These are phyloP conservation scores for Mormyrus proboscirostris DNA, from an alignment of 2,797 vertebrate genomes.

Conservation along the genomic window DNA sequence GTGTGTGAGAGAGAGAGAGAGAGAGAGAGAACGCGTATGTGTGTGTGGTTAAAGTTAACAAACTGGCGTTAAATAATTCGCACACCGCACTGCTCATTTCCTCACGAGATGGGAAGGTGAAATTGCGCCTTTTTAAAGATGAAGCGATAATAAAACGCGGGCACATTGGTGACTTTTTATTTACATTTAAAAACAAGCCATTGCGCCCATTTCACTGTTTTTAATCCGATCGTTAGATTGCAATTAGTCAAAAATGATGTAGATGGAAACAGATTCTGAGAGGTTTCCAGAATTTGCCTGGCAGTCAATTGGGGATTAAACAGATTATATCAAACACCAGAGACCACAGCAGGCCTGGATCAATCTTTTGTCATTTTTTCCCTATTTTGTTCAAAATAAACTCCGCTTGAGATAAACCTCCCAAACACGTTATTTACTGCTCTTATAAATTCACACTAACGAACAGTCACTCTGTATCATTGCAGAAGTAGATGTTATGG, in stretches of 20 bases:
- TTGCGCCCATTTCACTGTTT: background rate
- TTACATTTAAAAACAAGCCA: background rate
- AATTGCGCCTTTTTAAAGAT: background rate
- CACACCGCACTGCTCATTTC: background rate
- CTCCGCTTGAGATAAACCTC: background rate
- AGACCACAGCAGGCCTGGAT: background rate
- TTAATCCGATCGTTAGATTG: background rate
- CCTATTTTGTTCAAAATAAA: background rate
- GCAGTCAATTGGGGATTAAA: background rate
- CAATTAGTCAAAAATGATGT: background rate
- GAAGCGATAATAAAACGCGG: background rate
- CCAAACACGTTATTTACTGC: background rate
- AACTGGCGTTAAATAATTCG: background rate
- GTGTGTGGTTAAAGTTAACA: background rate
- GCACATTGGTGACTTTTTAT: background rate
- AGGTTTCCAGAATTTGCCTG: background rate
- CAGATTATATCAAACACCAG: background rate
- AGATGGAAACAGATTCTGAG: constrained; percentile 15
- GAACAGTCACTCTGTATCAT: background rate
- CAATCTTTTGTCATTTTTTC: background rate
- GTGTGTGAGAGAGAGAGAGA: background rate
- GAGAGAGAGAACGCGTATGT: background rate
- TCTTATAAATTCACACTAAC: background rate
- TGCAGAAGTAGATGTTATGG: background rate
- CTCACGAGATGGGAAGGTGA: background rate